Base-by-base conservation (phyloP, 2,113 vertebrate species). In the Elephantulus edwardii region DNA sequence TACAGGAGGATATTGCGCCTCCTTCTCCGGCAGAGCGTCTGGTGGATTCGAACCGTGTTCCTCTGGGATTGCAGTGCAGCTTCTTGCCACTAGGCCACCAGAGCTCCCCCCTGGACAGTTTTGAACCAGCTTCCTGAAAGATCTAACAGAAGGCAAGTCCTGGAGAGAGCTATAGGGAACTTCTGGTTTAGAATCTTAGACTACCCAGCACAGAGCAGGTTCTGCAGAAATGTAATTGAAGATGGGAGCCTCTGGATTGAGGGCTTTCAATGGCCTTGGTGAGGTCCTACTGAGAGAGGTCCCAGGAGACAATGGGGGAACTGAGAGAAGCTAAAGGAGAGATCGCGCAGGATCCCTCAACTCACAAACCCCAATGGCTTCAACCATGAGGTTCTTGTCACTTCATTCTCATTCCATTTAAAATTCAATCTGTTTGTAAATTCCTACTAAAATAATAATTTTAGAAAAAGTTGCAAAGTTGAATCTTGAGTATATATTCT, bases 31-130 rank as follows among this genome's bases (percentile, higher is more conserved):
- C n/a, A n/a, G n/a, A n/a, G n/a, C n/a, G n/a, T n/a, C n/a, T n/a
- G n/a, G n/a, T n/a, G n/a, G n/a, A n/a, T n/a, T n/a, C n/a, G n/a
- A n/a, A n/a, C n/a, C n/a, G n/a, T n/a, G n/a, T n/a, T n/a, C n/a
- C n/a, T n/a, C n/a, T n/a, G n/a, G n/a, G n/a, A n/a, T n/a, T n/a
- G n/a, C n/a, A n/a, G n/a, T n/a, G n/a, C n/a, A n/a, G n/a, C n/a
- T n/a, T n/a, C n/a, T n/a, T 42, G 64, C 40, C 11, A 16, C 4
- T 2, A 22, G 0, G 0, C 48, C 33, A 46, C 28, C 76, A 48
- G n/a, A 68, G 62, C n/a, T 46, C 71, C 40, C 71, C 38, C 22
- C 28, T 13, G 10, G n/a, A n/a, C n/a, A n/a, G 42, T 33, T 20
- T 24, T 26, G 74, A 79, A 70, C 19, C 71, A 44, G 68, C 35